Conservation (phyloP, 2,888 invertebrate genomes). For the Chaitophorus viminalis region DNA sequence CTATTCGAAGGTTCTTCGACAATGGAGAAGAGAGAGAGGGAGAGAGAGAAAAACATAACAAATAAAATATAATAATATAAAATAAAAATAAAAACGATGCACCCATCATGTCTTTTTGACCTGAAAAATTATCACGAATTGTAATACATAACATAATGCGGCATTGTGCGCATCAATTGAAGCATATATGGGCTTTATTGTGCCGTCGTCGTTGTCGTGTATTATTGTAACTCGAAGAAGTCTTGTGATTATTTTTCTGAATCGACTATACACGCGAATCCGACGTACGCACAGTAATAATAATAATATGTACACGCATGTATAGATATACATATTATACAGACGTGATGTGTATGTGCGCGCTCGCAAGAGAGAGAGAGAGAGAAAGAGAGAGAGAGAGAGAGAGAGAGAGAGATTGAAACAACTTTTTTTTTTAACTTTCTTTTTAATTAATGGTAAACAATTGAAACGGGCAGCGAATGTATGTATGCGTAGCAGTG, state of each 20-base stretch:
- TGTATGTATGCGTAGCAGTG: no score
- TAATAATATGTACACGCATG: no score
- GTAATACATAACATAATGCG: constrained; percentile 39
- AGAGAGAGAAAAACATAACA: neutral
- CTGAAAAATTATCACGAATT: constrained; percentile 61
- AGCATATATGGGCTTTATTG: constrained; percentile 42
- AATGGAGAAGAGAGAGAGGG: neutral
- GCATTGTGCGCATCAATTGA: constrained; percentile 32
- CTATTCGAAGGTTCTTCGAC: constrained; percentile 43
- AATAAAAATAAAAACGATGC: constrained; percentile 21
- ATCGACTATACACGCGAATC: constrained; percentile 3
- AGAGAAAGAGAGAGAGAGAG: neutral
- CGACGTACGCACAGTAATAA: neutral
- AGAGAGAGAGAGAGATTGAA: neutral
- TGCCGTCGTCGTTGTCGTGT: neutral
- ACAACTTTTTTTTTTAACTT: constrained; percentile 42
- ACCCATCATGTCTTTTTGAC: constrained; percentile 57
- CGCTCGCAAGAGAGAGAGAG: neutral
- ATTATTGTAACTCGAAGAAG: constrained; percentile 33
- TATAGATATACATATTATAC: no score
- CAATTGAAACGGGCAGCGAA: neutral
- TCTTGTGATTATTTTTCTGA: constrained; percentile 11
- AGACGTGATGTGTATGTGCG: neutral
- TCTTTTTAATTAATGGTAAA: constrained; percentile 43
- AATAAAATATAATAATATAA: no score